phyloP scores from a whole-genome alignment of 2,113 vertebrate genomes.

The Solenodon paradoxus region DNA sequence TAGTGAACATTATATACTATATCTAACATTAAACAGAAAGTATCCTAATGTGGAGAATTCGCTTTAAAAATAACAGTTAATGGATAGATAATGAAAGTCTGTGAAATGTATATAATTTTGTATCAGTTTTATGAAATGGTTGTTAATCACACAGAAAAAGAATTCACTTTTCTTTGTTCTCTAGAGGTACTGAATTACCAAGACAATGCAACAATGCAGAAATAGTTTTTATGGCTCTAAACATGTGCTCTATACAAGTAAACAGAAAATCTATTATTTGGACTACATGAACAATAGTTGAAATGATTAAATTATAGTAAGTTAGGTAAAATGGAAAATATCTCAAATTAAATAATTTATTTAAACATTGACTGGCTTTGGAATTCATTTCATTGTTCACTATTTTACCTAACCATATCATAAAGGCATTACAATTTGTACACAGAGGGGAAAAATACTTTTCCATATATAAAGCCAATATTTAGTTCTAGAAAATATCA shows the following conservation, averaged over 20 bases:
- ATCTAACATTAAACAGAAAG: not conserved
- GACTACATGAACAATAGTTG: not conserved
- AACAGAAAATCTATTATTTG: not conserved
- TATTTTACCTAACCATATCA: not conserved
- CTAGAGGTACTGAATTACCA: not conserved
- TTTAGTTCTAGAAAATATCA: not conserved
- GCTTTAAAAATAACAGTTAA: not conserved
- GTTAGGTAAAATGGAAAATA: not conserved
- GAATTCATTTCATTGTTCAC: not conserved
- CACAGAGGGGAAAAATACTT: not conserved
- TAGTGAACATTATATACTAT: not conserved
- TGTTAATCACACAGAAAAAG: not conserved
- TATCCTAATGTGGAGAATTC: not conserved
- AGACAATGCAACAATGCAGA: not conserved
- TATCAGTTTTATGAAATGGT: not conserved
- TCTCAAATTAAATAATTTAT: not conserved
- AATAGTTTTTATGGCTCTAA: not conserved
- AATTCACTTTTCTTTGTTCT: not conserved
- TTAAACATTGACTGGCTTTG: not conserved
- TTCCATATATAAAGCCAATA: not conserved
- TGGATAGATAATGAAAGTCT: not conserved
- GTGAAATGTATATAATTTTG: not conserved
- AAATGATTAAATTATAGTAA: not conserved
- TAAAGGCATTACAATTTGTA: not conserved
- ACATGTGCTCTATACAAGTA: not conserved